Percentiles rank a stretch among this genome's conserved stretches.
phyloP scores from a whole-genome alignment of 1,140 invertebrate species.

The Diachasmimorpha longicaudata region DNA sequence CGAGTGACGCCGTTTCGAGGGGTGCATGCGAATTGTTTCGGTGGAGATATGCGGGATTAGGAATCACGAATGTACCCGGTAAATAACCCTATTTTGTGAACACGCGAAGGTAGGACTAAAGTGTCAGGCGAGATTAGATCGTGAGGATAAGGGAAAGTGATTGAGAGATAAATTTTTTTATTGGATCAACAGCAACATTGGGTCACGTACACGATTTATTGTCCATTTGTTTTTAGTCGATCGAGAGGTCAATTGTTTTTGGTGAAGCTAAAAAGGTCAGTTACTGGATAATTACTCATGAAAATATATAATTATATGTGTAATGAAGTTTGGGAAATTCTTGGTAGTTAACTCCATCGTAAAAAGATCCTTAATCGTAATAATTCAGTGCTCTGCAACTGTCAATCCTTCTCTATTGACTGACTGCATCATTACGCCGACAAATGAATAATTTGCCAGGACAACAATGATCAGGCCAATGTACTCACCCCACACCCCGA shows the following conservation, averaged over 20 bases:
- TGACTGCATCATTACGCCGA: constrained; percentile 21
- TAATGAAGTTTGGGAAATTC: too few relatives aligned
- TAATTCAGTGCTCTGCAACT: not conserved
- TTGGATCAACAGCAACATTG: too few relatives aligned
- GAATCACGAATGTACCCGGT: not conserved
- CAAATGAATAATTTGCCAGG: constrained; percentile 18
- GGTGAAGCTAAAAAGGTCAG: too few relatives aligned
- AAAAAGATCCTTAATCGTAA: not conserved
- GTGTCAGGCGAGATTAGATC: not conserved
- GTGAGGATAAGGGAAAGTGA: not conserved
- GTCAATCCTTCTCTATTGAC: not conserved
- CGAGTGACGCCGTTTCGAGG: not conserved
- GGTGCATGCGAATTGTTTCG: not conserved
- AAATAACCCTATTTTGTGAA: not conserved
- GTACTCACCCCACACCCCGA: constrained; percentile 28
- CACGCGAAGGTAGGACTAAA: not conserved
- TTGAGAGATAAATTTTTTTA: too few relatives aligned
- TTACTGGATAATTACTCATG: too few relatives aligned
- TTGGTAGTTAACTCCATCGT: too few relatives aligned
- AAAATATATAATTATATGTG: too few relatives aligned
- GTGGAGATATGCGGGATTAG: not conserved
- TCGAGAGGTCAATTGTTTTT: too few relatives aligned
- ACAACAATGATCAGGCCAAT: constrained; percentile 39
- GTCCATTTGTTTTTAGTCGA: too few relatives aligned
- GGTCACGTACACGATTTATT: too few relatives aligned